These are phyloP conservation scores for Trichechus manatus DNA, from an alignment of 2,113 vertebrate genomes.

Conservation along the genomic window DNA sequence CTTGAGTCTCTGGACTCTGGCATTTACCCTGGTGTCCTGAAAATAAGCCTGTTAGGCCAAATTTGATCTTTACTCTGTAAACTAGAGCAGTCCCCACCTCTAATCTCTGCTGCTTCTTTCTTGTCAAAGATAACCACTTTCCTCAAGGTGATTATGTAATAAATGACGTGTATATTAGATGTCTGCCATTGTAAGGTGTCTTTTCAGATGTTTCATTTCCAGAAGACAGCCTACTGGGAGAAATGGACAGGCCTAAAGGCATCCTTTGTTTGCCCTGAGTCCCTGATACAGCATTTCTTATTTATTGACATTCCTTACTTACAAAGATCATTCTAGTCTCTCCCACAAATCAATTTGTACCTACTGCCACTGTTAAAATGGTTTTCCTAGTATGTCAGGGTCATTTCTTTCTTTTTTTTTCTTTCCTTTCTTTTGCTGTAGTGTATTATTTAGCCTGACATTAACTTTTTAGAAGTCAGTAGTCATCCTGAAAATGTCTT, in stretches of 20 bases:
- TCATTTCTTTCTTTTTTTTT: neutral
- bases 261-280: neutral
- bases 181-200: neutral
- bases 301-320: neutral
- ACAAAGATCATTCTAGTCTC: neutral
- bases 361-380: neutral
- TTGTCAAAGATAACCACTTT: neutral
- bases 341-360: neutral
- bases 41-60: neutral
- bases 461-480: neutral
- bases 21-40: neutral
- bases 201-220: conserved; percentile 31
- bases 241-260: neutral
- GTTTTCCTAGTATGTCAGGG: neutral
- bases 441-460: neutral
- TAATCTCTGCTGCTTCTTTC: neutral
- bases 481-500: neutral
- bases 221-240: neutral
- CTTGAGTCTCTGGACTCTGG: neutral
- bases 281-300: conserved; percentile 11
- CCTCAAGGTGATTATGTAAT: neutral
- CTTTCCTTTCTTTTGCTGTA: neutral
- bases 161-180: neutral
- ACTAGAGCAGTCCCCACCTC: neutral
- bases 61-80: neutral